Evolutionary conservation across 2,113 vertebrate species (phyloP).

Genomic region (Syrrhaptes paradoxus): DNA sequence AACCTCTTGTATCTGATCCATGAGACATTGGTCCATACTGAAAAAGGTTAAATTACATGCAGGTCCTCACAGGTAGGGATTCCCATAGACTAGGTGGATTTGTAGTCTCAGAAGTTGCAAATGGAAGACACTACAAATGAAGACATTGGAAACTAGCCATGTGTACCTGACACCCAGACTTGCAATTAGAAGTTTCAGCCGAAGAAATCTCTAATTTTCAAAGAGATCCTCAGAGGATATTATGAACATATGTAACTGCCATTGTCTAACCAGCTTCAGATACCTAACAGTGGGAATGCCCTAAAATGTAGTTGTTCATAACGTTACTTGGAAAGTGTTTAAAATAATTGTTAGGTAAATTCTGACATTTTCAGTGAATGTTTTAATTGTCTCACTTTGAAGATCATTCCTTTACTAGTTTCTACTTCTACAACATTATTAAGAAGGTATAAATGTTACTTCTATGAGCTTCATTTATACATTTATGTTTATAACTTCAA

Average conservation of each 20-base stretch:
- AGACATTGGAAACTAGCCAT: neutral
- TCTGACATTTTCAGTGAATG: neutral
- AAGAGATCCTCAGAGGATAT: neutral
- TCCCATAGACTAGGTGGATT: neutral
- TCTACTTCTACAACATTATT: neutral
- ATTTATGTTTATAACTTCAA: neutral
- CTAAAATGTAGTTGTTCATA: neutral
- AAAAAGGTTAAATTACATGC: neutral
- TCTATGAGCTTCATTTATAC: neutral
- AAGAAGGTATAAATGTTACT: neutral
- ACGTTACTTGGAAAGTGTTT: neutral
- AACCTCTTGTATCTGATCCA: accelerated
- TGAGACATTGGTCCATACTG: neutral
- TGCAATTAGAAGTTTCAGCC: neutral
- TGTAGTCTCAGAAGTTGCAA: neutral
- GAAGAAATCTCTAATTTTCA: neutral
- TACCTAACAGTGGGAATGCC: neutral
- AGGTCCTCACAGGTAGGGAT: neutral
- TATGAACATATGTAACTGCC: neutral
- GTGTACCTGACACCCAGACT: neutral
- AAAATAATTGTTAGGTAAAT: neutral
- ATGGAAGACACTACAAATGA: neutral
- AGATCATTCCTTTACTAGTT: neutral
- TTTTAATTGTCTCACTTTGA: neutral
- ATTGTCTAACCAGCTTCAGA: neutral